A percentile compares a stretch with the other conserved stretches of the same genome.
Conservation (phyloP, 1,140 invertebrate genomes). For the Eulimnadia texana region DNA sequence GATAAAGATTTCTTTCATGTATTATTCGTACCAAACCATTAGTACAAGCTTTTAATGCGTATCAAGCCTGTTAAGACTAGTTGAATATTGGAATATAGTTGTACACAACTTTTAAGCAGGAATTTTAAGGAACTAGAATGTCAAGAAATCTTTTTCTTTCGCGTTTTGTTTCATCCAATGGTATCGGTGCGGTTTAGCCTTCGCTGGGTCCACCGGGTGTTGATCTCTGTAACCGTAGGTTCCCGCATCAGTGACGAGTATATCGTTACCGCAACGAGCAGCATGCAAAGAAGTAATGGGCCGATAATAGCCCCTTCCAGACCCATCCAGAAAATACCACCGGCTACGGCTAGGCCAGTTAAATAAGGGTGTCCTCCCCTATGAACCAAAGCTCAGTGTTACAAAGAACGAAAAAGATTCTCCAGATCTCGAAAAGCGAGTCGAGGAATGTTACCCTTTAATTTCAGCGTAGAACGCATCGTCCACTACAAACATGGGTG, state of each 20-base stretch:
- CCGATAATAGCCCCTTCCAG: conserved; percentile 93
- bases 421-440: background rate
- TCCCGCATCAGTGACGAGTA: conserved; percentile 33
- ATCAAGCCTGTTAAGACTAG: too few relatives aligned
- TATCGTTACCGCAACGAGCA: conserved; percentile 64
- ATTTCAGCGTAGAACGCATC: conserved; percentile 94
- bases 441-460: conserved; percentile 88
- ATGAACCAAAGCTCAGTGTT: conserved; percentile 22
- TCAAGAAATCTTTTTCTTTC: too few relatives aligned
- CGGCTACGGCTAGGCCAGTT: conserved; percentile 91
- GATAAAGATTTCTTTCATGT: too few relatives aligned
- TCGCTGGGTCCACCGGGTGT: background rate
- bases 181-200: conserved; percentile 2
- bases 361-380: conserved; percentile 93
- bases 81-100: too few relatives aligned
- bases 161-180: conserved; percentile 6
- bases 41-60: too few relatives aligned
- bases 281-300: conserved; percentile 75
- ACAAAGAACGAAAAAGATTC: too few relatives aligned
- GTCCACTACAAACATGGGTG: conserved; percentile 78
- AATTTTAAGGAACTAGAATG: too few relatives aligned
- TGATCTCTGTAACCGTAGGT: conserved; percentile 2
- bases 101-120: too few relatives aligned
- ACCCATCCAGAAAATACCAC: conserved; percentile 94
- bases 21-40: too few relatives aligned